These are phyloP conservation scores for Vulpes ferrilata DNA, from an alignment of 2,113 vertebrate species.

Conservation along the genomic window DNA sequence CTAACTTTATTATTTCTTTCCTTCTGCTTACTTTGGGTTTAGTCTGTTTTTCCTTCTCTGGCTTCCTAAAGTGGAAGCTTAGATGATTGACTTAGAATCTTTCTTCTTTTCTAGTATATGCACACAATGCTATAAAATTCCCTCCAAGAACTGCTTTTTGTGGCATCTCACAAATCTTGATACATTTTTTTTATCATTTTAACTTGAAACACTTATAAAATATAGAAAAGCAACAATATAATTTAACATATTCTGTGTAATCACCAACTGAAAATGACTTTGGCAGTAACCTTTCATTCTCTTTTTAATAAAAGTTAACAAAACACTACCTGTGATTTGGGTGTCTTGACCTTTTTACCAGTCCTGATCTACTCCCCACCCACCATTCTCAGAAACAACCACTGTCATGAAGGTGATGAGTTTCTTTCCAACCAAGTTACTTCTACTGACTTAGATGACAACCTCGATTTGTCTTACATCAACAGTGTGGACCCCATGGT, in stretches of 20 bases:
- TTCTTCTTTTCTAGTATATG: not conserved
- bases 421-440: not conserved
- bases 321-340: not conserved
- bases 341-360: not conserved
- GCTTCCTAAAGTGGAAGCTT: not conserved
- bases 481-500: not conserved
- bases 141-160: not conserved
- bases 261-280: not conserved
- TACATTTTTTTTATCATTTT: not conserved
- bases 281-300: not conserved
- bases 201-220: not conserved
- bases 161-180: not conserved
- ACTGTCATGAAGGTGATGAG: not conserved
- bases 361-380: not conserved
- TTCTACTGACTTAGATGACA: not conserved
- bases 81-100: not conserved
- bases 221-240: not conserved
- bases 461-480: not conserved
- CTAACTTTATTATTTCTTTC: slow-evolving; percentile 28
- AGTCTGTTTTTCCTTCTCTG: not conserved
- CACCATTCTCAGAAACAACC: not conserved
- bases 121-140: not conserved
- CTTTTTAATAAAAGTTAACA: not conserved
- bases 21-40: not conserved
- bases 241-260: not conserved